Evolutionary conservation across 1,140 invertebrate genomes (phyloP).

Genomic region (Meteorus sp.): DNA sequence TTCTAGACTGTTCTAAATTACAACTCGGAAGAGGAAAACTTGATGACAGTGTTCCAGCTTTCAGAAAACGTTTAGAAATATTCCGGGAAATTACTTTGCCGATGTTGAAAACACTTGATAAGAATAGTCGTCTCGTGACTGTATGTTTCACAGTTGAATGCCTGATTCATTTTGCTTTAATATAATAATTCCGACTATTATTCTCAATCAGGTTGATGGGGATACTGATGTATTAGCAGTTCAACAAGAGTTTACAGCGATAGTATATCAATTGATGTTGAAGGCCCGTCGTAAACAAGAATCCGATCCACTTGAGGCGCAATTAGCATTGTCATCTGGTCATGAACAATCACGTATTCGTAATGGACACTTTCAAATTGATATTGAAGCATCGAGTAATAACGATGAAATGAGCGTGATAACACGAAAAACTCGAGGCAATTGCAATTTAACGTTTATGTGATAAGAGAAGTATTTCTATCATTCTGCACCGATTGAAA

Average conservation of each 20-base stretch:
- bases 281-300: conserved; percentile 55
- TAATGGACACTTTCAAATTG: too few relatives aligned
- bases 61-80: conserved; percentile 76
- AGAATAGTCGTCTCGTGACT: conserved; percentile 75
- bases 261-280: conserved; percentile 68
- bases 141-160: conserved; percentile 59
- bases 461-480: too few relatives aligned
- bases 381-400: too few relatives aligned
- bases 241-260: conserved; percentile 72
- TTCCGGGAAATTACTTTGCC: conserved; percentile 85
- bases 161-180: neutral
- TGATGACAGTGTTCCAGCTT: conserved; percentile 84
- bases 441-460: too few relatives aligned
- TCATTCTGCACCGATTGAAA: too few relatives aligned
- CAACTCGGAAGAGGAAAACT: conserved; percentile 77
- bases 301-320: neutral
- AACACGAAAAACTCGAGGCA: too few relatives aligned
- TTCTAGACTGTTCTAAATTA: conserved; percentile 84
- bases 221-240: conserved; percentile 77
- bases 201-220: conserved; percentile 73
- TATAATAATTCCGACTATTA: neutral
- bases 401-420: too few relatives aligned
- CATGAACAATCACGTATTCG: too few relatives aligned
- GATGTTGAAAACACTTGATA: conserved; percentile 82
- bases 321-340: too few relatives aligned